A percentile compares a stretch with the other conserved stretches of the same genome.
These are phyloP conservation scores for Eupeodes luniger DNA, from an alignment of 2,888 invertebrate genomes.

Conservation along the genomic window DNA sequence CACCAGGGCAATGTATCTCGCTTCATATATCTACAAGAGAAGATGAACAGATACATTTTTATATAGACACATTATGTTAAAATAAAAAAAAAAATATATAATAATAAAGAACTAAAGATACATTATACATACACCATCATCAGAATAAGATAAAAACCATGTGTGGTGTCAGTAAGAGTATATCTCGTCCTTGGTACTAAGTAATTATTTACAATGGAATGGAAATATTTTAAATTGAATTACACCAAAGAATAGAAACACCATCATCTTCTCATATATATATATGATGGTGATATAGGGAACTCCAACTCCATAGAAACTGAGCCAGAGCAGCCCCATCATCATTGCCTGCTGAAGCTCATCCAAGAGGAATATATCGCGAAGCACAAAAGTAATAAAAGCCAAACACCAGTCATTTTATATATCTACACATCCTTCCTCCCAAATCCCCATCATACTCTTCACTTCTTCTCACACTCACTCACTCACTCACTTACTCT, in stretches of 20 bases:
- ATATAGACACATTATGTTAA: slow-evolving; percentile 54
- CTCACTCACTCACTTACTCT: neutral
- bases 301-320: neutral
- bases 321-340: too few relatives aligned
- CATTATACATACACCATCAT: neutral
- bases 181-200: slow-evolving; percentile 57
- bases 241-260: slow-evolving; percentile 58
- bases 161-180: slow-evolving; percentile 62
- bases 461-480: neutral
- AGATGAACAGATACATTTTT: slow-evolving; percentile 60
- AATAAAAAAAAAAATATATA: slow-evolving; percentile 3
- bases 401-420: slow-evolving; percentile 33
- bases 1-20: slow-evolving; percentile 57
- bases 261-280: neutral
- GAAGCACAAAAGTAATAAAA: slow-evolving; percentile 51
- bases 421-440: slow-evolving; percentile 20
- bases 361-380: slow-evolving; percentile 29
- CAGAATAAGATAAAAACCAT: slow-evolving; percentile 67
- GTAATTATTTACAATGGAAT: slow-evolving; percentile 76
- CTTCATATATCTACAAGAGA: slow-evolving; percentile 15
- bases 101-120: slow-evolving; percentile 11
- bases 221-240: slow-evolving; percentile 74
- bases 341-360: neutral
- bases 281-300: neutral
- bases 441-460: neutral